phyloP scores from a whole-genome alignment of 2,113 vertebrate species.

The Pachypanchax playfairii region DNA sequence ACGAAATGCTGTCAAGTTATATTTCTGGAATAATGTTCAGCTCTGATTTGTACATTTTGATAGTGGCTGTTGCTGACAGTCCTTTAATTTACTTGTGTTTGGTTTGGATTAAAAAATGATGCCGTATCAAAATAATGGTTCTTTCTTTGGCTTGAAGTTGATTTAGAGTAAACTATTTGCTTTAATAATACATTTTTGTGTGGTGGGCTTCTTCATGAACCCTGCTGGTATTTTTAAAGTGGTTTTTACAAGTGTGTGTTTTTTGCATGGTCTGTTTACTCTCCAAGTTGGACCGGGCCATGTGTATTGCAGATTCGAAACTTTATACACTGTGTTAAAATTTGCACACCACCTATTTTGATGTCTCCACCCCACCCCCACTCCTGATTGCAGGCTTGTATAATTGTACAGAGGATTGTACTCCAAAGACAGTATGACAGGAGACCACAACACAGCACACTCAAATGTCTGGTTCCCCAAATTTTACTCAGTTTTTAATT shows the following conservation, averaged over 20 bases:
- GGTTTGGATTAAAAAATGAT: background rate
- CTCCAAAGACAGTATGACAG: conserved; percentile 62
- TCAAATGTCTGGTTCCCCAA: conserved; percentile 66
- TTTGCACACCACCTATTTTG: conserved; percentile 67
- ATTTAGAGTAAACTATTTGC: conserved; percentile 51
- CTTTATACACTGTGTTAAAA: conserved; percentile 65
- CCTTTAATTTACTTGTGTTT: background rate
- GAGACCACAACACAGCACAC: conserved; percentile 69
- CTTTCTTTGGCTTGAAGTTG: conserved; percentile 43
- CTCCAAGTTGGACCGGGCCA: conserved; percentile 49
- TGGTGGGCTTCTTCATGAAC: conserved; percentile 57
- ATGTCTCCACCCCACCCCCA: conserved; percentile 57
- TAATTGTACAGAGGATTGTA: conserved; percentile 72
- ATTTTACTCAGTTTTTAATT: conserved; percentile 70
- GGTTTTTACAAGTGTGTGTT: conserved; percentile 63
- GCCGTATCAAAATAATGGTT: conserved; percentile 16
- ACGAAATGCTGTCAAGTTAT: background rate
- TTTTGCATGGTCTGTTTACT: conserved; percentile 71
- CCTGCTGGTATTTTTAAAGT: conserved; percentile 63
- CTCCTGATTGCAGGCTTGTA: conserved; percentile 68
- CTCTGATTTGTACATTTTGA: background rate
- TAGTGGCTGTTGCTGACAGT: background rate
- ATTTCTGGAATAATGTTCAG: background rate
- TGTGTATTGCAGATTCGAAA: conserved; percentile 68
- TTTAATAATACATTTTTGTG: conserved; percentile 53